phyloP scores from a whole-genome alignment of 2,113 vertebrate genomes.

The Thalassoma bifasciatum region DNA sequence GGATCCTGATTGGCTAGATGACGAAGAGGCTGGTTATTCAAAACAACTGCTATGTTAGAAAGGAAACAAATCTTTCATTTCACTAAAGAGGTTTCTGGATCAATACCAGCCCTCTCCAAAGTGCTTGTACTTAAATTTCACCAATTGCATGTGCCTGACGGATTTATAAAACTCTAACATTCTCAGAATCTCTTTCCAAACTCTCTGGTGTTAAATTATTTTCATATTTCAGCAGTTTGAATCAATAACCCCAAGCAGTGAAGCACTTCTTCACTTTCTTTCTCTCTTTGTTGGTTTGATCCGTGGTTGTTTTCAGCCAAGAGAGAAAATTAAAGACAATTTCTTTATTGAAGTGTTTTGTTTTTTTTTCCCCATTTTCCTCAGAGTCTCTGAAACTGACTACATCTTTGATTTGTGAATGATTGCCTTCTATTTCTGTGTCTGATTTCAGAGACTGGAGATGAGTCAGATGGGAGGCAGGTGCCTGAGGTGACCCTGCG shows the following conservation, averaged over 20 bases:
- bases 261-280: neutral
- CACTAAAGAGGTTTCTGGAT: too few relatives aligned
- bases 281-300: neutral
- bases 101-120: too few relatives aligned
- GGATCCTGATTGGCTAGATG: too few relatives aligned
- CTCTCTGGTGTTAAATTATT: too few relatives aligned
- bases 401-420: neutral
- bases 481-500: neutral
- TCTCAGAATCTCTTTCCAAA: too few relatives aligned
- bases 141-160: too few relatives aligned
- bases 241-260: neutral
- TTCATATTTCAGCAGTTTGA: neutral
- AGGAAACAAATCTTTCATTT: too few relatives aligned
- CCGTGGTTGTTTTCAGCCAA: neutral
- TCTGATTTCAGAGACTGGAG: constrained; percentile 13
- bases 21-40: too few relatives aligned
- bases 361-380: too few relatives aligned
- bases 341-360: neutral
- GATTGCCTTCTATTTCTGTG: constrained; percentile 1
- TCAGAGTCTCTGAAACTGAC: neutral
- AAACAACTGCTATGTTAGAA: too few relatives aligned
- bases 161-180: too few relatives aligned
- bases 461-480: neutral
- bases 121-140: too few relatives aligned
- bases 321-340: neutral